Evolutionary conservation across 2,797 vertebrate species (phyloP).

Genomic region (Hypotaenidia philippensis): DNA sequence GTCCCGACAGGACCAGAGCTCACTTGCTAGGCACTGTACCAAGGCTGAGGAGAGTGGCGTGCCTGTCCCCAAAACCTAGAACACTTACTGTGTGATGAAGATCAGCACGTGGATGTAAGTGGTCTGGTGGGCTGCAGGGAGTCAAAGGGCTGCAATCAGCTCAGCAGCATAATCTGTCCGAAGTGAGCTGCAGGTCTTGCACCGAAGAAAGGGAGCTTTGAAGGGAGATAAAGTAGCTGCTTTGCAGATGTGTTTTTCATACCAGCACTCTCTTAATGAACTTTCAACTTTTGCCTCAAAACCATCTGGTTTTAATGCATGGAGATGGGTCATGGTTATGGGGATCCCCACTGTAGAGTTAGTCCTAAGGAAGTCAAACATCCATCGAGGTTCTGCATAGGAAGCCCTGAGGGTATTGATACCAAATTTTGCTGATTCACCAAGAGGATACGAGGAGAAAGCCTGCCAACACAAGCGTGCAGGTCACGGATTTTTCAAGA

Average conservation of each 20-base stretch:
- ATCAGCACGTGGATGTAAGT: not conserved
- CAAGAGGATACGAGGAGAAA: not conserved
- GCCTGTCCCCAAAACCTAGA: not conserved
- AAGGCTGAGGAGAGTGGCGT: not conserved
- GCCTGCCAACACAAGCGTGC: not conserved
- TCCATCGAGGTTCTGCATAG: not conserved
- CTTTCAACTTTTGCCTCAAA: constrained; percentile 41
- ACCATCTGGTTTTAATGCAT: constrained; percentile 32
- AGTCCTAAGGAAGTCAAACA: not conserved
- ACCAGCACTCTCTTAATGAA: constrained; percentile 25
- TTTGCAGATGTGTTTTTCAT: constrained; percentile 33
- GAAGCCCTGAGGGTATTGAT: not conserved
- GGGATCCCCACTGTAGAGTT: not conserved
- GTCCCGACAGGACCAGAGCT: not conserved
- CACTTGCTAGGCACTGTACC: not conserved
- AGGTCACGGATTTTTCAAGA: not conserved
- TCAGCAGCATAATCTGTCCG: not conserved
- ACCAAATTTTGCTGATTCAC: not conserved
- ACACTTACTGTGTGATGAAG: not conserved
- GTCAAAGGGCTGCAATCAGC: not conserved
- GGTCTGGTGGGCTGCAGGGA: not conserved
- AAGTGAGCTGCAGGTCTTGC: not conserved
- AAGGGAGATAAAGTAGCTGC: constrained; percentile 38
- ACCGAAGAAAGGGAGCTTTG: constrained; percentile 10
- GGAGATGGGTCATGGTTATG: not conserved